These are phyloP conservation scores for Steinernema carpocapsae DNA, from an alignment of 2,888 invertebrate genomes.

Conservation along the genomic window DNA sequence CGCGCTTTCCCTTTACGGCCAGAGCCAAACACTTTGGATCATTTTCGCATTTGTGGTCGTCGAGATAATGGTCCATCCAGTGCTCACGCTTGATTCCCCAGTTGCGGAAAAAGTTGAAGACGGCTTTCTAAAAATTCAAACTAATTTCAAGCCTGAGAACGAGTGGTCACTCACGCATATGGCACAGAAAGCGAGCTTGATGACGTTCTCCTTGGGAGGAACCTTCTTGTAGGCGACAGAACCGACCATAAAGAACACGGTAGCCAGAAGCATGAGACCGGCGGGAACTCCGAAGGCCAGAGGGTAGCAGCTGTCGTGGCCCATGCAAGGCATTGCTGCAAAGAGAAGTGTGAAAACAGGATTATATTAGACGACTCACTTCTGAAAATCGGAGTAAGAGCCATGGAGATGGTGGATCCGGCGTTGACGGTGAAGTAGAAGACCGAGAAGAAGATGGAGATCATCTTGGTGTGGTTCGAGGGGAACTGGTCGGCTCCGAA, in stretches of 20 bases:
- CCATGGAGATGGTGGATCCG: conserved; percentile 86
- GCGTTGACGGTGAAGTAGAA: conserved; percentile 91
- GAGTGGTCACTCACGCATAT: neutral
- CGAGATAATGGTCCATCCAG: conserved; percentile 64
- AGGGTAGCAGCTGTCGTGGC: conserved; percentile 78
- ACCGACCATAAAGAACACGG: conserved; percentile 82
- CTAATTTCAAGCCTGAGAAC: neutral
- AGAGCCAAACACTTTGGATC: conserved; percentile 53
- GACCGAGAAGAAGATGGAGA: conserved; percentile 86
- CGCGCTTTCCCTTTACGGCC: conserved; percentile 20
- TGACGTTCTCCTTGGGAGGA: conserved; percentile 82
- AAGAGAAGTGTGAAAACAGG: neutral
- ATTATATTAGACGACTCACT: conserved; percentile 68
- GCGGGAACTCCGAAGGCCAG: conserved; percentile 88
- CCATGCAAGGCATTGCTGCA: conserved; percentile 77
- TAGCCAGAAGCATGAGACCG: conserved; percentile 81
- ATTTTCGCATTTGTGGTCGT: conserved; percentile 55
- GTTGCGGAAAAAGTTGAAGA: conserved; percentile 35
- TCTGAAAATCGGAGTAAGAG: conserved; percentile 85
- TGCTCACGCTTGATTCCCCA: conserved; percentile 50
- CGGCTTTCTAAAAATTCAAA: neutral
- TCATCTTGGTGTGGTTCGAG: conserved; percentile 74
- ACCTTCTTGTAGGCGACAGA: conserved; percentile 77
- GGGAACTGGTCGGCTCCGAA: conserved; percentile 75
- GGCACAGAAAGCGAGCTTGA: conserved; percentile 69